Evolutionary conservation across 2,797 vertebrate species (phyloP), one percentile per base, ranked within the genome.

Genomic region (Bufotes viridis): DNA sequence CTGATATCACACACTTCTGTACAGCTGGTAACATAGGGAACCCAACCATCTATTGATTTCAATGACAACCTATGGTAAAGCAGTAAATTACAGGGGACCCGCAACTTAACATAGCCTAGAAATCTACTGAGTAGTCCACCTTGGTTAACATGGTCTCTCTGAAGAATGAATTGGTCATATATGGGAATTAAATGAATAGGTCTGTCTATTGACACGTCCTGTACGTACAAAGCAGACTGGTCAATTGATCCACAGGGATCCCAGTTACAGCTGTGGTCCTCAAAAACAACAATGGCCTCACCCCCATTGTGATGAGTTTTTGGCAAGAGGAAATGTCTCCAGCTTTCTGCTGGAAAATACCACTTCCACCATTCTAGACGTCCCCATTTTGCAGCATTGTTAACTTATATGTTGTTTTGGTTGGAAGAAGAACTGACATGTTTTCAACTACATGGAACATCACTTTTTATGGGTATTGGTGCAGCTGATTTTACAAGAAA

Each of bases 401-500:
- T 81, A 81, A 63, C n/a, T 57, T 15, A 1, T 22, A 7, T 34
- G n/a, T 22, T 42, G 79, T 65, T 81, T 65, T 63, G 29, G 58
- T 81, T 81, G 60, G 60, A 22, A 42, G 29, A 80, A 61, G 18
- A 81, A 81, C 60, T 42, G 26, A 29, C 13, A 13, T 81, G 79
- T 81, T 81, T 84, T 74, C 34, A 24, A 14, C n/a, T 78, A 22
- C 14, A 42, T 29, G 22, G 72, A 63, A 65, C 58, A 67, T 53
- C 60, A 34, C 34, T 78, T 53, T 85, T 86, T 86, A 76, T 78
- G 74, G 75, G 49, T 67, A 24, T 86, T 78, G 72, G 83, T 85
- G 49, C 42, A 65, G 49, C 49, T 60, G 3, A 29, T 67, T 86
- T 86, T 86, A 86, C 49, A 58, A 84, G 82, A 57, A 70, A 74